A percentile compares a stretch with the other conserved stretches of the same genome.
phyloP scores from a whole-genome alignment of 2,888 invertebrate species.

The Hyalella azteca region DNA sequence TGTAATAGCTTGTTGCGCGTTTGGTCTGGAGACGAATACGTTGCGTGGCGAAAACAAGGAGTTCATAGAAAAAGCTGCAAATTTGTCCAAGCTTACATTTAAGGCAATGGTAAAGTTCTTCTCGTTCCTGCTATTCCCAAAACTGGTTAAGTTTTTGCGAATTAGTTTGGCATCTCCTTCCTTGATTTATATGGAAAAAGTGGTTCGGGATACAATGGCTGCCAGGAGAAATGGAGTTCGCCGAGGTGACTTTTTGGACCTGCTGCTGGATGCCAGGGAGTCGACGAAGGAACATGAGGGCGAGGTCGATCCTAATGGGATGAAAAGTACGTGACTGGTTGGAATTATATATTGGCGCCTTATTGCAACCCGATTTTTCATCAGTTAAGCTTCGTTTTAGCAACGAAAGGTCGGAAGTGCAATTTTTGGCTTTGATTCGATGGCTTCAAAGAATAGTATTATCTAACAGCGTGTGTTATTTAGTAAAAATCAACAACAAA shows the following conservation, averaged over 20 bases:
- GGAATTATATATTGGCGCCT: no score
- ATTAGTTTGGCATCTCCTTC: not conserved
- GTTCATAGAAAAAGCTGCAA: conserved; percentile 26
- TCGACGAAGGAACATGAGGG: not conserved
- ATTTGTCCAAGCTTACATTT: not conserved
- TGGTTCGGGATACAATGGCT: conserved; percentile 26
- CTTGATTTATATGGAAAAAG: conserved; percentile 5
- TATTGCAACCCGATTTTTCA: no score
- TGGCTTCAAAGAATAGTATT: no score
- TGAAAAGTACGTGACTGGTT: not conserved
- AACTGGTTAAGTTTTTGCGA: conserved; percentile 3
- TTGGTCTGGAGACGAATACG: conserved; percentile 45
- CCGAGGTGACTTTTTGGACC: conserved; percentile 45
- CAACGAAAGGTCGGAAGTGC: no score
- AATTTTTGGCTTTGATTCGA: no score
- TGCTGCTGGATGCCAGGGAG: conserved; percentile 41
- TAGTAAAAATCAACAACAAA: no score
- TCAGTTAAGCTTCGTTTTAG: no score
- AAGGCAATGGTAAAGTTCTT: conserved; percentile 11
- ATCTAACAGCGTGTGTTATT: no score
- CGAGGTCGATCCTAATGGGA: not conserved
- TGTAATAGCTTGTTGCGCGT: conserved; percentile 45
- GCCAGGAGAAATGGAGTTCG: conserved; percentile 1
- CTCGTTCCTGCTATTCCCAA: not conserved
- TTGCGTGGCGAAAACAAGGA: conserved; percentile 17